Evolutionary conservation across 2,797 vertebrate genomes (phyloP), one percentile per base, ranked within the genome.

Genomic region (Coregonus ussuriensis): DNA sequence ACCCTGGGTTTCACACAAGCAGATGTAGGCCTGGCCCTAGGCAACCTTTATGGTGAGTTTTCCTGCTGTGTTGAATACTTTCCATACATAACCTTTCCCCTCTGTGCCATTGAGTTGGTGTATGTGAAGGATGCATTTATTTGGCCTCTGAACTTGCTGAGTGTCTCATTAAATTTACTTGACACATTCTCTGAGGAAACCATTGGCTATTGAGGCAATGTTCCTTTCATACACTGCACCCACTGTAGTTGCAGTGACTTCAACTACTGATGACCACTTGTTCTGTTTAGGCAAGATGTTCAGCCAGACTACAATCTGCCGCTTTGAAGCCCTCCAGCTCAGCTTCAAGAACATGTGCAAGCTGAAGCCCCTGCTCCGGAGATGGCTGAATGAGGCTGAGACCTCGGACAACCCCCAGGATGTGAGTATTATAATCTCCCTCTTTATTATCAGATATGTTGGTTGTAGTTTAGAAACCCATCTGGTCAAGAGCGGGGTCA

Each of bases 301-400:
- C 88, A 96, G 95, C 86, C 95, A 96, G 87, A 96, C 95, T 0
- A 96, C 95, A 0, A 95, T 96, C 82, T 96, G 95, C 70, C 93
- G 95, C 7, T 96, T 96, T 14, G 95, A 96, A 83, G 95, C 93
- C 0, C 86, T 94, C 37, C 93, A 94, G 82, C 87, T 96, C 72
- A 96, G 95, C 79, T 95, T 95, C 74, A 95, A 95, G 86, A 96
- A 96, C 88, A 96, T 96, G 95, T 95, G 94, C 88, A 95, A 95
- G 78, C 89, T 96, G 83, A 95, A 95, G 71, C 95, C 95, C 0
- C 90, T 96, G 35, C 93, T 96, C 0, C 91, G 94, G 79, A 92
- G 92, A 79, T 96, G 94, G 95, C 87, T 96, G 77, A 93, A 93
- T 1, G 94, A 95, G 65, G 94, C 95, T 0, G 94, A 95, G 79